phyloP scores from a whole-genome alignment of 2,797 vertebrate genomes.

The Cuniculus paca region DNA sequence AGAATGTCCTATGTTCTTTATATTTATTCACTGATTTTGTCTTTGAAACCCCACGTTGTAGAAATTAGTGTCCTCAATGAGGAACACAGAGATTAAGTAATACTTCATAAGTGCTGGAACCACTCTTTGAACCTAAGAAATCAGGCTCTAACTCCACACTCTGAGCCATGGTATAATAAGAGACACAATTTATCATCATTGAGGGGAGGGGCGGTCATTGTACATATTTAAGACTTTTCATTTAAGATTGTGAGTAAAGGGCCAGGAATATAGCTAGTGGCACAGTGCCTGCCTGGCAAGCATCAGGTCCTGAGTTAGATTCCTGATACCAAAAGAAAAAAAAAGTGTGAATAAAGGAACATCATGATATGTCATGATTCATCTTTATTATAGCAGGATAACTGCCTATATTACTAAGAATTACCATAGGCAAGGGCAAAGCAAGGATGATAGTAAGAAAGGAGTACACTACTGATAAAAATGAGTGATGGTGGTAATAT shows the following conservation, averaged over 20 bases:
- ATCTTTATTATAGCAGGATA: not conserved
- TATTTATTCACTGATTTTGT: not conserved
- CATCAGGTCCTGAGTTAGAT: too few species aligned
- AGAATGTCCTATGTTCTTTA: not conserved
- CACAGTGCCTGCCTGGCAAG: too few species aligned
- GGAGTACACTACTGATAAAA: not conserved
- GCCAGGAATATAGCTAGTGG: too few species aligned
- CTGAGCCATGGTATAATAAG: too few species aligned
- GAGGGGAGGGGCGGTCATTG: accelerated
- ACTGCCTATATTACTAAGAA: not conserved
- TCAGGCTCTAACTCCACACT: not conserved
- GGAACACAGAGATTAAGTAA: not conserved
- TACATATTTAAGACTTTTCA: not conserved
- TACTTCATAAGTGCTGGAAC: not conserved
- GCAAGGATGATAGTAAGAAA: not conserved
- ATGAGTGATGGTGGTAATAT: not conserved
- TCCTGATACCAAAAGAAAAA: too few species aligned
- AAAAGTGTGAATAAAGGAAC: too few species aligned
- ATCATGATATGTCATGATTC: not conserved
- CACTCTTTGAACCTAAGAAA: not conserved
- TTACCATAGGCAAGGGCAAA: not conserved
- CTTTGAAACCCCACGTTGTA: not conserved
- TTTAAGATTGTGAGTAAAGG: not conserved
- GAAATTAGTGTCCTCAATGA: not conserved
- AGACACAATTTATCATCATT: not conserved